A percentile compares a stretch with the other conserved stretches of the same genome.
These are phyloP conservation scores for Frankliniella fusca DNA, from an alignment of 2,888 invertebrate genomes.

Conservation along the genomic window DNA sequence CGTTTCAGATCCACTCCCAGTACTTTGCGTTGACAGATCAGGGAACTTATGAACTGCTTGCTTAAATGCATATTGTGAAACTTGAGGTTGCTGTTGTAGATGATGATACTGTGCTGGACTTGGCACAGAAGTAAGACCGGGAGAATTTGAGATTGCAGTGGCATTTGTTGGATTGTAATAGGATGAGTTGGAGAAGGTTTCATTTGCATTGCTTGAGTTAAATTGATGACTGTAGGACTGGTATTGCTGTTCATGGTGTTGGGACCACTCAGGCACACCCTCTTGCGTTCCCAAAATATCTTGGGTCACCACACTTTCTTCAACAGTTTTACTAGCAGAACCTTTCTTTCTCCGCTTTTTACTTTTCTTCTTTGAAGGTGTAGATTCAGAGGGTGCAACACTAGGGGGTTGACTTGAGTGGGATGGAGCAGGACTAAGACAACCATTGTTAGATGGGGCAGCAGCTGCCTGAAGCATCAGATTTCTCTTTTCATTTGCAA, in stretches of 20 bases:
- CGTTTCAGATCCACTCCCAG: slow-evolving; percentile 51
- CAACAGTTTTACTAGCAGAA: neutral
- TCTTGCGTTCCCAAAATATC: slow-evolving; percentile 46
- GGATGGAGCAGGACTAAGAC: slow-evolving; percentile 35
- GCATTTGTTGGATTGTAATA: neutral
- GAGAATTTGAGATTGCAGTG: neutral
- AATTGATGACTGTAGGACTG: neutral
- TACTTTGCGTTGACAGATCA: slow-evolving; percentile 37
- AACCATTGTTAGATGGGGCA: slow-evolving; percentile 49
- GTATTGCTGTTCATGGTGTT: neutral
- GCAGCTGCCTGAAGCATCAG: slow-evolving; percentile 59
- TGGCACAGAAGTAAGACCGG: slow-evolving; percentile 31
- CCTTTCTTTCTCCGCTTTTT: slow-evolving; percentile 58
- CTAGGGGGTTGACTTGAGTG: slow-evolving; percentile 11
- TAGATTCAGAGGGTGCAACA: slow-evolving; percentile 44
- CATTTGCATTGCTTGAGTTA: neutral
- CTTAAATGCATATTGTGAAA: slow-evolving; percentile 35
- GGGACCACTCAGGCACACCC: slow-evolving; percentile 43
- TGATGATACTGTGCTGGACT: slow-evolving; percentile 32
- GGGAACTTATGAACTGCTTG: slow-evolving; percentile 43
- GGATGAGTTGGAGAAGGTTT: neutral
- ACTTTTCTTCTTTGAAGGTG: slow-evolving; percentile 47
- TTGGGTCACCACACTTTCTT: neutral
- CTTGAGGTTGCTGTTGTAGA: slow-evolving; percentile 35
- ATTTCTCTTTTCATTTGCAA: slow-evolving; percentile 72